Percentiles rank a stretch among this genome's conserved stretches.
phyloP scores from a whole-genome alignment of 2,888 invertebrate genomes.

The Leptodirus hochenwartii region DNA sequence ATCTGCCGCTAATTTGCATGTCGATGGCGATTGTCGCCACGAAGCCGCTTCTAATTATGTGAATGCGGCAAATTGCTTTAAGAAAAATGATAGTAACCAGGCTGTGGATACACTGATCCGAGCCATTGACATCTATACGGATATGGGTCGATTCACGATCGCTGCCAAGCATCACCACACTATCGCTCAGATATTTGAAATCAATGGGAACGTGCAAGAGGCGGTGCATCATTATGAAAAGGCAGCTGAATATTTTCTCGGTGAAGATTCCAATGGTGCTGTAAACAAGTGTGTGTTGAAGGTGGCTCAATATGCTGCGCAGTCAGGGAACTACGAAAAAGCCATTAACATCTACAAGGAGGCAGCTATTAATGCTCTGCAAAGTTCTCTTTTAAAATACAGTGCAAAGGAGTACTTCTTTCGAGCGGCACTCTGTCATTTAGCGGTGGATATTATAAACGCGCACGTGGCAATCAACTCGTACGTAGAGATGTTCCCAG shows the following conservation, averaged over 20 bases:
- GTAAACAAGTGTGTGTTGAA: slow-evolving; percentile 94
- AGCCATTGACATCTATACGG: slow-evolving; percentile 91
- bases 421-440: slow-evolving; percentile 87
- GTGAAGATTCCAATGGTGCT: slow-evolving; percentile 88
- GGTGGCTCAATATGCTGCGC: slow-evolving; percentile 88
- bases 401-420: slow-evolving; percentile 98
- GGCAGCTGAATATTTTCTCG: slow-evolving; percentile 85
- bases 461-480: slow-evolving; percentile 87
- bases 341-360: slow-evolving; percentile 92
- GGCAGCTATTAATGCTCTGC: slow-evolving; percentile 76
- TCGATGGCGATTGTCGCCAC: slow-evolving; percentile 68
- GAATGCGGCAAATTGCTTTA: slow-evolving; percentile 89
- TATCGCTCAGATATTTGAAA: slow-evolving; percentile 91
- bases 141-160: slow-evolving; percentile 91
- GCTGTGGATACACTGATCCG: slow-evolving; percentile 76
- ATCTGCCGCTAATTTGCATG: slow-evolving; percentile 70
- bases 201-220: slow-evolving; percentile 68
- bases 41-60: slow-evolving; percentile 87
- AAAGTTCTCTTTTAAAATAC: slow-evolving; percentile 85
- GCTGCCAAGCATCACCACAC: slow-evolving; percentile 93
- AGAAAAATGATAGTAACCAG: slow-evolving; percentile 63
- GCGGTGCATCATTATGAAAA: slow-evolving; percentile 89
- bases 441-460: slow-evolving; percentile 88
- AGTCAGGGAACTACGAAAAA: slow-evolving; percentile 83
- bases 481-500: slow-evolving; percentile 86